phyloP scores from a whole-genome alignment of 1,140 invertebrate species.

The Matsumurasca onukii region DNA sequence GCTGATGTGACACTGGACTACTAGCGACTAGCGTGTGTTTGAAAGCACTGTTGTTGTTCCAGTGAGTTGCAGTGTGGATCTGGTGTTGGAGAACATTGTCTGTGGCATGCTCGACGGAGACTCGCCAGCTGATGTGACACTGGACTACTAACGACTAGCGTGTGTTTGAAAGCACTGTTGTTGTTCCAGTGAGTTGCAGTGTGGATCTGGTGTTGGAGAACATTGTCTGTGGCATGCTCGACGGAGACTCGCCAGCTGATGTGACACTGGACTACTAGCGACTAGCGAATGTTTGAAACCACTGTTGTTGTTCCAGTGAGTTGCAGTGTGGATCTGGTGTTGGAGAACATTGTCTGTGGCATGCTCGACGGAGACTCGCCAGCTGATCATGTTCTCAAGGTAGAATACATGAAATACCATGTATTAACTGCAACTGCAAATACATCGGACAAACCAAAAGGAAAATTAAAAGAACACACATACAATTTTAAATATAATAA shows the following conservation, averaged over 20 bases:
- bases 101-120: constrained; percentile 73
- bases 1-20: constrained; percentile 49
- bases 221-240: constrained; percentile 75
- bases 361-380: constrained; percentile 65
- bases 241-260: constrained; percentile 58
- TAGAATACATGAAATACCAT: too few species aligned
- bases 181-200: constrained; percentile 72
- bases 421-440: too few species aligned
- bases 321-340: constrained; percentile 83
- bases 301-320: constrained; percentile 63
- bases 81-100: constrained; percentile 84
- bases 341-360: constrained; percentile 81
- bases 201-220: constrained; percentile 87
- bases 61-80: constrained; percentile 84
- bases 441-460: too few species aligned
- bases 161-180: background rate
- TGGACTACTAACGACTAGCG: too few species aligned
- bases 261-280: background rate
- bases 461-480: too few species aligned
- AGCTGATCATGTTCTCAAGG: constrained; percentile 47
- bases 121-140: constrained; percentile 57
- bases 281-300: background rate
- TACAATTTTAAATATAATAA: too few species aligned
- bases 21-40: background rate
- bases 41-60: constrained; percentile 43